These are phyloP conservation scores for Urechis unicinctus DNA, from an alignment of 2,888 invertebrate genomes.

Conservation along the genomic window DNA sequence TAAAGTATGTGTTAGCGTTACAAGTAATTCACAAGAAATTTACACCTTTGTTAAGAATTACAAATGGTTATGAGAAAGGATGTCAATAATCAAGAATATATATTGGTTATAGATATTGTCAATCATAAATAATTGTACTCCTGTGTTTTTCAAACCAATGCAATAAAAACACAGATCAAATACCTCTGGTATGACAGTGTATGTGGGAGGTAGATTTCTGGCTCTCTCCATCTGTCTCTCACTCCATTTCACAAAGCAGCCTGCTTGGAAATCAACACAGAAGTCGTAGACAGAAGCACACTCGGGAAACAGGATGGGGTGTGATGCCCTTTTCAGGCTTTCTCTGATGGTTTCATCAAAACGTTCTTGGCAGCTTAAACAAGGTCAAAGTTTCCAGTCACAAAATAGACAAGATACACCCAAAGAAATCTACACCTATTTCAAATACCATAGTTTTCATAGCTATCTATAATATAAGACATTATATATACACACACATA, in stretches of 20 bases:
- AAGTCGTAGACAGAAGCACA: conserved; percentile 41
- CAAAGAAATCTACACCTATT: too few species aligned
- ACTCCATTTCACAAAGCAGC: conserved; percentile 36
- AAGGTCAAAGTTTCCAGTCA: neutral
- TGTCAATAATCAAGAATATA: too few species aligned
- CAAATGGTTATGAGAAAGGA: too few species aligned
- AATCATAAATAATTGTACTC: too few species aligned
- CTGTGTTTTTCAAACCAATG: too few species aligned
- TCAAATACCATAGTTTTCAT: too few species aligned
- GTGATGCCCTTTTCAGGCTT: conserved; percentile 34
- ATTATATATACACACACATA: too few species aligned
- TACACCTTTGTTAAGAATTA: too few species aligned
- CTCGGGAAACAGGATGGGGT: conserved; percentile 35
- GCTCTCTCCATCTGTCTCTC: conserved; percentile 32
- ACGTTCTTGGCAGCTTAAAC: conserved; percentile 30
- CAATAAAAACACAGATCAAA: neutral
- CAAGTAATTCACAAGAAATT: too few species aligned
- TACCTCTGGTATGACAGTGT: conserved; percentile 40
- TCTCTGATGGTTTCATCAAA: conserved; percentile 44
- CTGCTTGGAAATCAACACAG: conserved; percentile 30
- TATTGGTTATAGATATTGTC: too few species aligned
- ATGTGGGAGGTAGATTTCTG: conserved; percentile 29
- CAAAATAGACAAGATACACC: neutral
- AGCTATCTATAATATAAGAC: too few species aligned
- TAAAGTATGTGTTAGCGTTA: too few species aligned